Evolutionary conservation across 2,888 invertebrate species (phyloP).

Genomic region (Tetranychus truncatus): DNA sequence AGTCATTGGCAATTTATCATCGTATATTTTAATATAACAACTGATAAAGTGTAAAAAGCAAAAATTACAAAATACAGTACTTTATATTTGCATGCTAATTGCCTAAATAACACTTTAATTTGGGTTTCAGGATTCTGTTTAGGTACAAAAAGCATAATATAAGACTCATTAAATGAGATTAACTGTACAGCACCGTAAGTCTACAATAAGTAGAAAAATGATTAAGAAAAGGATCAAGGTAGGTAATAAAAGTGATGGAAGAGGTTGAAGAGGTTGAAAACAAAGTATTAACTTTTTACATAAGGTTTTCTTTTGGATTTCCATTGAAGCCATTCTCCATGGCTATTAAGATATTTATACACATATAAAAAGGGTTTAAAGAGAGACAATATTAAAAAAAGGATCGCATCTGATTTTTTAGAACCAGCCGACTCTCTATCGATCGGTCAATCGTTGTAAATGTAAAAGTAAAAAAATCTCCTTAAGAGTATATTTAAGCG

Average conservation of each 20-base stretch:
- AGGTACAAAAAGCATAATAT: background rate
- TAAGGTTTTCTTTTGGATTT: background rate
- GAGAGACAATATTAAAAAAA: background rate
- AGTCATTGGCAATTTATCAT: too few relatives aligned
- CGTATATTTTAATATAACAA: too few relatives aligned
- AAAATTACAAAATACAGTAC: too few relatives aligned
- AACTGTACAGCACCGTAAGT: background rate
- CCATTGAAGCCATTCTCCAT: background rate
- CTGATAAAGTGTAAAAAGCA: too few relatives aligned
- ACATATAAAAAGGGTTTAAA: background rate
- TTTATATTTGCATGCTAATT: background rate
- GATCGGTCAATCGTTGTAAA: background rate
- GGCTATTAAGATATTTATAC: background rate
- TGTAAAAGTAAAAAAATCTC: background rate
- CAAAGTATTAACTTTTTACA: background rate
- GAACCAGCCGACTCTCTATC: background rate
- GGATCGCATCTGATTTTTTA: background rate
- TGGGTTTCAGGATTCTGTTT: background rate
- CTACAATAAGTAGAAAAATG: background rate
- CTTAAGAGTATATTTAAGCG: background rate
- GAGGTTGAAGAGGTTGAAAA: background rate
- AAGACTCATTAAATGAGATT: conserved; percentile 1
- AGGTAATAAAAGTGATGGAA: background rate
- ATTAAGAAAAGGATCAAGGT: background rate
- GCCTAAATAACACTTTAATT: background rate